phyloP scores from a whole-genome alignment of 92 coral and sea anemone genomes.

The Porites lobata region DNA sequence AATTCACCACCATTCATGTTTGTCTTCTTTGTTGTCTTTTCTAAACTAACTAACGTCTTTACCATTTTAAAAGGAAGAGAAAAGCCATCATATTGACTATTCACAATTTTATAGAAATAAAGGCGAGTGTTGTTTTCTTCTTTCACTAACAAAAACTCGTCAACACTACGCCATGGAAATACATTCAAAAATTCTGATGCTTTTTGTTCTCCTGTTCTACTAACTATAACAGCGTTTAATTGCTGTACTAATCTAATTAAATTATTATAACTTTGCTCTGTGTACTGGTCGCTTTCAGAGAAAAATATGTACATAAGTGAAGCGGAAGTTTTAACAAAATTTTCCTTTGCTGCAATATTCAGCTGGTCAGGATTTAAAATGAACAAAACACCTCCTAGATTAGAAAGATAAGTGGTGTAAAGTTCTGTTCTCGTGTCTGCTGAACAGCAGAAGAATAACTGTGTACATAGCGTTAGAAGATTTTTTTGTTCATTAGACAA shows the following conservation, averaged over 20 bases:
- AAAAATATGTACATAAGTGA: background rate
- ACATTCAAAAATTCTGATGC: conserved; percentile 2
- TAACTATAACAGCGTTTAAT: background rate
- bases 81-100: too few species aligned
- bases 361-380: background rate
- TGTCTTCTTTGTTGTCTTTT: background rate
- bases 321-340: background rate
- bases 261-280: background rate
- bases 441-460: background rate
- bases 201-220: conserved; percentile 21
- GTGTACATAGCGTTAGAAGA: background rate
- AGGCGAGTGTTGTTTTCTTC: background rate
- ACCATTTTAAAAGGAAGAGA: background rate
- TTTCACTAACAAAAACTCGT: background rate
- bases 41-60: background rate
- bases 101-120: background rate
- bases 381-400: background rate
- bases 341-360: conserved; percentile 5
- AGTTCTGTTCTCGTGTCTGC: background rate
- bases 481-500: too few species aligned
- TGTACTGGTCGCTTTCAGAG: background rate
- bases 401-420: background rate
- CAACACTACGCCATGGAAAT: background rate
- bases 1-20: too few species aligned
- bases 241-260: background rate